Evolutionary conservation across 2,888 invertebrate genomes (phyloP), one percentile per base, ranked within the genome.

Genomic region (Morpho helenor): DNA sequence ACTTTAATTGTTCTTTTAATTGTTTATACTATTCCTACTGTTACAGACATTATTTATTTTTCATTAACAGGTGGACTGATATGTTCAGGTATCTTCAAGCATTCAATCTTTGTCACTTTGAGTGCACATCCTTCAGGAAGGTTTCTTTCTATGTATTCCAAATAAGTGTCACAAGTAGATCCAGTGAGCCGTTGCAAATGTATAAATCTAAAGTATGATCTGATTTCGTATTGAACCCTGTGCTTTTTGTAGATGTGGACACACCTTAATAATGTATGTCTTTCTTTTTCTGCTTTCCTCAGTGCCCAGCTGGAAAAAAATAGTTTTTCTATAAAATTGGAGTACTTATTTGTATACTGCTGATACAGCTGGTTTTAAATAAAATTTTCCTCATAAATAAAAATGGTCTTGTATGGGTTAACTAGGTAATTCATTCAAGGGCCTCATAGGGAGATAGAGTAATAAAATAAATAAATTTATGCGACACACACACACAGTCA

Each of bases 41-140:
- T 51, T 50, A 9, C 39, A 3, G n/a, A 16, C 6, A 16, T 31
- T 46, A 52, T 42, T 51, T 60, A 54, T 61, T 74, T 76, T 69
- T 78, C 68, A 60, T 78, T 67, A 49, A 73, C 84, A 10, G 91
- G 91, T 61, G 89, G 84, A 31, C 77, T 82, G 56, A 93, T 77
- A 73, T 93, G 92, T 10, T 92, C 92, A 0, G 93, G 92, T 31
- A 93, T 57, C 61, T 81, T 80, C 65, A 91, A 90, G 57, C 93
- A 87, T 77, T 93, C 93, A 8, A 96, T 93, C 91, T 94, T 96
- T 2, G 96, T 96, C 1, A 96, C 94, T 91, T 98, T 98, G 81
- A 99, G 93, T 4, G 97, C 97, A 65, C 99, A 96, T 45, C 99
- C 99, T 92, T 99, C 99, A 0, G 99, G 99, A 56, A 99, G 91